A percentile compares a stretch with the other conserved stretches of the same genome.
Evolutionary conservation across 2,888 invertebrate species (phyloP).

Genomic region (Pinctada fucata): DNA sequence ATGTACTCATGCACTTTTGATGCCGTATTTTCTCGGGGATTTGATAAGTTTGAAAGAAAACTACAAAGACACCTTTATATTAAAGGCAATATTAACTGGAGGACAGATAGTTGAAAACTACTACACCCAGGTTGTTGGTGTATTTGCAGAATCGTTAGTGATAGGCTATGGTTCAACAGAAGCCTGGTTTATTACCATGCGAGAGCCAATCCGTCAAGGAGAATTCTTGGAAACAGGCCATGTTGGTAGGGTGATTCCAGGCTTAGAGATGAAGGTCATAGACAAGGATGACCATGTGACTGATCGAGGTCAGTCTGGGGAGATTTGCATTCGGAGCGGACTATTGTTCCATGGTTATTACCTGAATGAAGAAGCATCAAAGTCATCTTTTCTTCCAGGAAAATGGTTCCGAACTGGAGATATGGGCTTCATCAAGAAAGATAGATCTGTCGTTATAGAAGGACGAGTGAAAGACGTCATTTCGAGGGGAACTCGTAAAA

Average conservation of each 20-base stretch:
- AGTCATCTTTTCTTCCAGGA: constrained; percentile 6
- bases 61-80: constrained; percentile 11
- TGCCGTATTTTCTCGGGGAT: constrained; percentile 26
- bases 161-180: constrained; percentile 26
- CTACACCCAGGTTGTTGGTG: constrained; percentile 14
- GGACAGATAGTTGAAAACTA: constrained; percentile 26
- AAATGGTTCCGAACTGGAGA: constrained; percentile 29
- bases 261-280: constrained; percentile 25
- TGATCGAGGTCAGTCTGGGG: constrained; percentile 4
- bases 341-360: constrained; percentile 11
- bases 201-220: background rate
- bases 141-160: constrained; percentile 14
- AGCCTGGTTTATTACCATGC: background rate
- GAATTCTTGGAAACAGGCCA: constrained; percentile 13
- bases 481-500: constrained; percentile 21
- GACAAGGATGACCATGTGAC: constrained; percentile 1
- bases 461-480: constrained; percentile 31
- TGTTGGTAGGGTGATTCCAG: constrained; percentile 18
- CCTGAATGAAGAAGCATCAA: constrained; percentile 6
- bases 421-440: constrained; percentile 5
- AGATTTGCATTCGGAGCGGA: constrained; percentile 13
- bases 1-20: constrained; percentile 20
- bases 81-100: constrained; percentile 5
- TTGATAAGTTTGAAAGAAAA: constrained; percentile 15
- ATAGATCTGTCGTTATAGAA: constrained; percentile 7